Base-by-base conservation (phyloP, 2,888 invertebrate genomes). In the Helleia helle region DNA sequence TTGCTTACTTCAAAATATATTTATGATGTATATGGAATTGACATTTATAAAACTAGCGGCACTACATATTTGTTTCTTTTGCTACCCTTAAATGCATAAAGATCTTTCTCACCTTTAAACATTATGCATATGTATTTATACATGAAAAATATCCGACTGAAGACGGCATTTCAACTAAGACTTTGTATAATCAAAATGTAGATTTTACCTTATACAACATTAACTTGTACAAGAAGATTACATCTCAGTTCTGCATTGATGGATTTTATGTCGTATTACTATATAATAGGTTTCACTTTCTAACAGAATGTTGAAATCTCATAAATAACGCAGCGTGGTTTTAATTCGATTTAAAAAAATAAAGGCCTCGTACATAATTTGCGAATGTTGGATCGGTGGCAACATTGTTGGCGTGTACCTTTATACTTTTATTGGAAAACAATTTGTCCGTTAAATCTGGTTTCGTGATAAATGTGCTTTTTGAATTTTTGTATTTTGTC, bases 131-230 rank as follows among this genome's bases (percentile, higher is more conserved):
- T n/a, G n/a, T n/a, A n/a, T n/a, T n/a, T n/a, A n/a, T n/a, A n/a
- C n/a, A n/a, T n/a, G n/a, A n/a, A n/a, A n/a, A n/a, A n/a, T n/a
- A n/a, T n/a, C n/a, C n/a, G n/a, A n/a, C n/a, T n/a, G n/a, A n/a
- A n/a, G n/a, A n/a, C n/a, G n/a, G 34, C 12, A 34, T 22, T 34
- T 22, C 34, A 34, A 34, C 22, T 34, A 34, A 12, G 14, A 30
- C 15, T 17, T 31, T 17, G 31, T 18, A 18, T 34, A 18, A 22
- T 34, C 34, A 34, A 22, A 34, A 22, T 22, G 34, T 18, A 18
- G 17, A 34, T 12, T 34, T 34, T 34, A 18, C 34, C 22, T 30
- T 30, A 30, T 30, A 15, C n/a, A 15, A 6, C 15, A 15, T 30
- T 15, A 15, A 30, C 30, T n/a, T 9, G 14, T 9, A 15, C 5